These are phyloP conservation scores for Rattus norvegicus DNA, from an alignment of 2,113 vertebrate genomes.

Conservation along the genomic window GRCr8 NC_086019.1:233689001-233689500, in stretches of 20 bases:
- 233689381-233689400: neutral
- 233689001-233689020: too few species aligned
- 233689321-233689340: slow-evolving; percentile 32
- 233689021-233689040: too few species aligned
- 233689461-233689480: neutral
- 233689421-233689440: neutral
- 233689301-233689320: slow-evolving; percentile 34
- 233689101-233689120: neutral
- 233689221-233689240: neutral
- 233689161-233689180: neutral
- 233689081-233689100: neutral
- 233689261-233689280: neutral
- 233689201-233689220: neutral
- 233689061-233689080: neutral
- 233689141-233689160: neutral
- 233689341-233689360: neutral
- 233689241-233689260: neutral
- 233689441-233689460: neutral
- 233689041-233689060: neutral
- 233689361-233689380: neutral
- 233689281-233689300: slow-evolving; percentile 35
- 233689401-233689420: neutral
- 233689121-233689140: slow-evolving; percentile 2
- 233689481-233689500: slow-evolving; percentile 17
- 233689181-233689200: neutral